These are phyloP conservation scores for Rhamnusium bicolor DNA, from an alignment of 2,888 invertebrate genomes.

Conservation along the genomic window DNA sequence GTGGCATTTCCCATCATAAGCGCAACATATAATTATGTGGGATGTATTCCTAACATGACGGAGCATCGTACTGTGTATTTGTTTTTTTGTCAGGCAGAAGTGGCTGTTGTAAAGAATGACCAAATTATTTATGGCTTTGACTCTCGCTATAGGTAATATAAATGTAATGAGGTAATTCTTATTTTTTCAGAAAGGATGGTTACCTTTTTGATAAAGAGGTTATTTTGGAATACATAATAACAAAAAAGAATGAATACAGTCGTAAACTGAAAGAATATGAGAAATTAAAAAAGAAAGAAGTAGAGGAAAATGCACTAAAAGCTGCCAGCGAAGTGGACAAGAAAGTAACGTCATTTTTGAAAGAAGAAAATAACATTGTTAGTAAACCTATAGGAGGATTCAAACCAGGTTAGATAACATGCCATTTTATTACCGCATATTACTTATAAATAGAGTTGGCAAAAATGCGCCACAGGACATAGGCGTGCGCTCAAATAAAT, in stretches of 20 bases:
- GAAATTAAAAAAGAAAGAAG: conserved; percentile 85
- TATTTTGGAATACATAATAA: conserved; percentile 93
- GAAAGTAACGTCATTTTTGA: conserved; percentile 85
- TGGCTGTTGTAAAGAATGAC: too few species aligned
- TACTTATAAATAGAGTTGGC: too few species aligned
- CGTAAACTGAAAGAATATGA: conserved; percentile 94
- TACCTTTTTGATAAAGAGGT: conserved; percentile 97
- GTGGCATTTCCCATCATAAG: too few species aligned
- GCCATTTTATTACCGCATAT: too few species aligned
- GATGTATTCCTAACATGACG: too few species aligned
- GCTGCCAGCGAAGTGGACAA: conserved; percentile 80
- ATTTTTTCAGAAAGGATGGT: conserved; percentile 80
- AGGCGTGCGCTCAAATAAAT: too few species aligned
- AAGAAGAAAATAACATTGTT: conserved; percentile 85
- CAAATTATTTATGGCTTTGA: too few species aligned
- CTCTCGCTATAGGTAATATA: too few species aligned
- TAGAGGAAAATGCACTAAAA: conserved; percentile 80
- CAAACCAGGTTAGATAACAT: conserved; percentile 60
- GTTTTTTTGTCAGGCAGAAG: too few species aligned
- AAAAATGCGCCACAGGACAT: too few species aligned
- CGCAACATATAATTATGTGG: too few species aligned
- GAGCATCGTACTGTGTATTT: too few species aligned
- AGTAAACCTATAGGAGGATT: conserved; percentile 71
- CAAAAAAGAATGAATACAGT: conserved; percentile 93
- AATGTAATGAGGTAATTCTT: neutral